Evolutionary conservation across 2,888 invertebrate genomes (phyloP).

Genomic region (Isotomurus palustris): DNA sequence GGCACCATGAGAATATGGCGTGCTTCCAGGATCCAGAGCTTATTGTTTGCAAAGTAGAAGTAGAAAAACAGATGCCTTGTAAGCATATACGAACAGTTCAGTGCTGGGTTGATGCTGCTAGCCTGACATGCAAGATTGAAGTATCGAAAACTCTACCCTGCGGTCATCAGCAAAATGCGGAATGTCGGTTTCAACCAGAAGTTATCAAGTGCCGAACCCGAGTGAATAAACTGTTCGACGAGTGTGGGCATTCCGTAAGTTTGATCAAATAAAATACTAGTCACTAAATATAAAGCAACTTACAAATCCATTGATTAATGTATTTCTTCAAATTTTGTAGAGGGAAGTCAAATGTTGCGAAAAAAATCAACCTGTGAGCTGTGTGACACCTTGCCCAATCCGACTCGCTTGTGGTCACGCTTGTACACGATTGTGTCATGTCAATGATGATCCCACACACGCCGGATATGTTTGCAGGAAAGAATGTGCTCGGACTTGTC

Average conservation of each 20-base stretch:
- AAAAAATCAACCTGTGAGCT: conserved; percentile 6
- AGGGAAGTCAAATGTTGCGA: conserved; percentile 15
- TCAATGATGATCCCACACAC: conserved; percentile 59
- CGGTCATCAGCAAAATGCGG: conserved; percentile 34
- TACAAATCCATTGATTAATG: too few species aligned
- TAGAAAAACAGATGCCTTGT: conserved; percentile 13
- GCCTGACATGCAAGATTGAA: conserved; percentile 38
- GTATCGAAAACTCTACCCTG: conserved; percentile 47
- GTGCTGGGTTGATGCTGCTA: conserved; percentile 48
- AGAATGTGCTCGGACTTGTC: conserved; percentile 26
- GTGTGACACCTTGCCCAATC: conserved; percentile 24
- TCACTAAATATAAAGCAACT: too few species aligned
- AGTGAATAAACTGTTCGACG: conserved; percentile 18
- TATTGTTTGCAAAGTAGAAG: conserved; percentile 32
- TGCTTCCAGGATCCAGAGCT: conserved; percentile 50
- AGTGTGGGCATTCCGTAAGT: conserved; percentile 31
- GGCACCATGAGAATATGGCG: conserved; percentile 52
- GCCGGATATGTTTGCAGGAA: conserved; percentile 30
- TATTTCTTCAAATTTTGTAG: conserved; percentile 5
- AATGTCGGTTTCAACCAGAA: conserved; percentile 18
- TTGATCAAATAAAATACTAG: too few species aligned
- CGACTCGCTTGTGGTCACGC: conserved; percentile 61
- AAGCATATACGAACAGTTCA: conserved; percentile 10
- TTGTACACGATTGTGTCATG: conserved; percentile 59
- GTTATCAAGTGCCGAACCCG: conserved; percentile 18